These are phyloP conservation scores for Hemicrepidius hirtus DNA, from an alignment of 2,888 invertebrate genomes.

Conservation along the genomic window DNA sequence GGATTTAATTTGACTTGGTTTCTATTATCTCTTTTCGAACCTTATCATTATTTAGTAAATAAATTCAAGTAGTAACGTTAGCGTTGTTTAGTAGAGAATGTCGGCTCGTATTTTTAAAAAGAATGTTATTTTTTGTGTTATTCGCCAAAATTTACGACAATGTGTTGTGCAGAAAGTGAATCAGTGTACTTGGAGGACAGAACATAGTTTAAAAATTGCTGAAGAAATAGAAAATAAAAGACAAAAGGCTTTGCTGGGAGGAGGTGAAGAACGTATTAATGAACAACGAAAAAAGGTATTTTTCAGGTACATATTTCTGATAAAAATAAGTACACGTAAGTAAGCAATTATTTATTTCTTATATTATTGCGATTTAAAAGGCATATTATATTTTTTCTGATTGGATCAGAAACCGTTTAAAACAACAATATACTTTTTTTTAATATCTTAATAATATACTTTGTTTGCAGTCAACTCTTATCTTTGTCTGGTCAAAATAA, in stretches of 20 bases:
- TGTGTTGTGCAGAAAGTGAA: background rate
- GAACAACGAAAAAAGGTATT: constrained; percentile 25
- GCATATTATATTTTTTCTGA: too few species aligned
- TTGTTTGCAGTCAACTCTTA: too few species aligned
- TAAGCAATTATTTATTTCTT: background rate
- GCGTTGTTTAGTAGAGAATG: background rate
- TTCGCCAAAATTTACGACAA: background rate
- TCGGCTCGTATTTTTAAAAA: background rate
- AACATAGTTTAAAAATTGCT: constrained; percentile 9
- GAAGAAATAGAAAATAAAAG: constrained; percentile 14
- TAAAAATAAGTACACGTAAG: background rate
- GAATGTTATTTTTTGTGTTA: background rate
- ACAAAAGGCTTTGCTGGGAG: background rate
- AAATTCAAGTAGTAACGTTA: constrained; percentile 1
- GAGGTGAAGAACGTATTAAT: constrained; percentile 15
- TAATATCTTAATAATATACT: too few species aligned
- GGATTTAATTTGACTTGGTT: background rate
- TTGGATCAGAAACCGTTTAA: too few species aligned
- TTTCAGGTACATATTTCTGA: constrained; percentile 6
- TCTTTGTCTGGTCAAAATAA: too few species aligned
- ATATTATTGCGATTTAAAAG: too few species aligned
- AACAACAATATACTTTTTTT: too few species aligned
- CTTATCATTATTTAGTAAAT: constrained; percentile 2
- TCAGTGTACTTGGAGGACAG: background rate
- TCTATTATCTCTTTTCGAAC: background rate